A percentile compares a stretch with the other conserved stretches of the same genome.
Conservation (phyloP, 2,888 invertebrate species). For the Tiliacea aurago region DNA sequence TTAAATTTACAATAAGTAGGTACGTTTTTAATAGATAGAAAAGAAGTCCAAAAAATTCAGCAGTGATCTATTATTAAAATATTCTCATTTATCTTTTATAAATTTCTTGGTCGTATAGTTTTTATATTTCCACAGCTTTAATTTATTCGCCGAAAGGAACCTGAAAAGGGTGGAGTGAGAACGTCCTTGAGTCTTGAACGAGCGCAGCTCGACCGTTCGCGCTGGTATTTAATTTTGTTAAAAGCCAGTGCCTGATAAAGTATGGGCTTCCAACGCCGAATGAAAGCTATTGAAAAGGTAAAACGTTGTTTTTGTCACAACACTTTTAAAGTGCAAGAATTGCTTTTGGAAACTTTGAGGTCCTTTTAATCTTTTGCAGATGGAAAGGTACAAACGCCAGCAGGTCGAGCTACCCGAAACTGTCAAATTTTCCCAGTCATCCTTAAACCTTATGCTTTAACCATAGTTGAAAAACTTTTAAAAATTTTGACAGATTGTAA, state of each 20-base stretch:
- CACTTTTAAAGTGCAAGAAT: not conserved
- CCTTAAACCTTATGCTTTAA: too few species aligned
- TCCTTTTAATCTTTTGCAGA: too few species aligned
- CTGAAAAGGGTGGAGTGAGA: conserved; percentile 39
- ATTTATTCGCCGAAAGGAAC: conserved; percentile 36
- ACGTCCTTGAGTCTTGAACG: conserved; percentile 24
- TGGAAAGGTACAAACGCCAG: too few species aligned
- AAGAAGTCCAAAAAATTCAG: not conserved
- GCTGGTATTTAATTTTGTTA: conserved; percentile 46
- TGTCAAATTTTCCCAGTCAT: too few species aligned
- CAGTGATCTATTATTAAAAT: not conserved
- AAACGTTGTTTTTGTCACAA: conserved; percentile 25
- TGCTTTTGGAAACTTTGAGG: not conserved
- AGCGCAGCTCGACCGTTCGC: conserved; percentile 6
- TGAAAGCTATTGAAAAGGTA: not conserved
- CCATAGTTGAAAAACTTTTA: too few species aligned
- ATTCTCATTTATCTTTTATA: not conserved
- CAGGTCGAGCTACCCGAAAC: too few species aligned
- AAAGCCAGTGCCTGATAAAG: conserved; percentile 37
- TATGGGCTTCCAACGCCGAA: not conserved
- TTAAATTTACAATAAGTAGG: not conserved
- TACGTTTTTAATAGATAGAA: not conserved
- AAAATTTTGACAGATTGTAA: too few species aligned
- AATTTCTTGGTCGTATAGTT: not conserved
- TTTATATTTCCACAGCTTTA: conserved; percentile 6